These are phyloP conservation scores for Asobara japonica DNA, from an alignment of 1,140 invertebrate species.

Conservation along the genomic window DNA sequence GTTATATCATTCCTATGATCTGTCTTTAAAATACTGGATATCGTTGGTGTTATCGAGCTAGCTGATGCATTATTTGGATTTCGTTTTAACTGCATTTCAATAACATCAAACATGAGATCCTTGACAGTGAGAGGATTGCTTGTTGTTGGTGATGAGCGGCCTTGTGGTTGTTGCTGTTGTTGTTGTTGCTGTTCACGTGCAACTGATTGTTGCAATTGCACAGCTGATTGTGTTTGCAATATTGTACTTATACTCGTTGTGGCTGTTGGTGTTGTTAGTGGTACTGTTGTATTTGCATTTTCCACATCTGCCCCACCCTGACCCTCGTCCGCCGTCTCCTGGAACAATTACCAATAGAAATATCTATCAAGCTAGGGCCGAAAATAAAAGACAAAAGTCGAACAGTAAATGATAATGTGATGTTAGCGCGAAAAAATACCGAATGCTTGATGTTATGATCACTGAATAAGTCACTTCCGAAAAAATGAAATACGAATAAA, in stretches of 20 bases:
- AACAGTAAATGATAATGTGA: slow-evolving; percentile 12
- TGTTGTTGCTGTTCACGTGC: slow-evolving; percentile 56
- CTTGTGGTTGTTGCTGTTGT: slow-evolving; percentile 56
- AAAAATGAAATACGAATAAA: no score
- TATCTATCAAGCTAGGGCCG: slow-evolving; percentile 63
- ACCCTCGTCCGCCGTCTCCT: slow-evolving; percentile 87
- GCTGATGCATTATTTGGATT: slow-evolving; percentile 66
- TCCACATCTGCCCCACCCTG: slow-evolving; percentile 65
- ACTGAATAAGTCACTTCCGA: no score
- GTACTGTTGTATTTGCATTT: slow-evolving; percentile 51
- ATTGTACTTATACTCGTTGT: slow-evolving; percentile 35
- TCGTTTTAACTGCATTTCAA: slow-evolving; percentile 78
- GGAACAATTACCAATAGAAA: slow-evolving; percentile 56
- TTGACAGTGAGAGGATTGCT: slow-evolving; percentile 74
- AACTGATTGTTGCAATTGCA: slow-evolving; percentile 45
- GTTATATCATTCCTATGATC: slow-evolving; percentile 67
- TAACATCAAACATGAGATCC: slow-evolving; percentile 79
- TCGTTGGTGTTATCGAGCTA: slow-evolving; percentile 70
- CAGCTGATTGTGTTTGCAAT: slow-evolving; percentile 43
- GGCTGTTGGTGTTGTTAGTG: slow-evolving; percentile 42
- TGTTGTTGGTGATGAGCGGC: slow-evolving; percentile 65
- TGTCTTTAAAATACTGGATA: slow-evolving; percentile 73
- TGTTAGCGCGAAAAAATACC: slow-evolving; percentile 21
- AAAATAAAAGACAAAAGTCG: slow-evolving; percentile 17
- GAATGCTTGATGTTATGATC: no score